phyloP scores from a whole-genome alignment of 2,113 vertebrate species.

The Pterocles burchelli region DNA sequence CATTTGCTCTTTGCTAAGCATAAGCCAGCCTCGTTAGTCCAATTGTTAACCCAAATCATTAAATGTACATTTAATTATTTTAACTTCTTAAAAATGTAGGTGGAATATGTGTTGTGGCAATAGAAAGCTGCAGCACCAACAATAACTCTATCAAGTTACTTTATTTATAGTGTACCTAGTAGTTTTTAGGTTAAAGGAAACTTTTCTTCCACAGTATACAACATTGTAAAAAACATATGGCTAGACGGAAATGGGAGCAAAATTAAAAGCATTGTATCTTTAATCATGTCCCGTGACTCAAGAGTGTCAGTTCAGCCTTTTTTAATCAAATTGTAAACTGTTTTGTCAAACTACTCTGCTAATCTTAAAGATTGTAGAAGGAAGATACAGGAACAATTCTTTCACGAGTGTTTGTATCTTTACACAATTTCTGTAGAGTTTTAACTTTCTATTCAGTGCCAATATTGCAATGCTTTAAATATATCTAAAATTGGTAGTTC shows the following conservation, averaged over 20 bases:
- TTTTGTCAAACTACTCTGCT: neutral
- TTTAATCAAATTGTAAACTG: neutral
- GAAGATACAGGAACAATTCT: neutral
- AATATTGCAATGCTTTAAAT: neutral
- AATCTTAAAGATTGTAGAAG: neutral
- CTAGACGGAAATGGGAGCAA: neutral
- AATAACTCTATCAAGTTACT: neutral
- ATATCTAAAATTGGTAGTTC: neutral
- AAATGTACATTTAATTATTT: neutral
- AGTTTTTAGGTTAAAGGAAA: neutral
- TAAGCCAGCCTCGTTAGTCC: neutral
- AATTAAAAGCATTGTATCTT: neutral
- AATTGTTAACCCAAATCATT: neutral
- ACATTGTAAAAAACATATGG: neutral
- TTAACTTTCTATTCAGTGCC: neutral
- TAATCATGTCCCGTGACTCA: neutral
- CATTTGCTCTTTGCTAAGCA: neutral
- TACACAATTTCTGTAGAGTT: neutral
- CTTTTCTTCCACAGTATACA: neutral
- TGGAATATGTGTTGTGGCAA: neutral
- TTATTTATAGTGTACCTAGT: neutral
- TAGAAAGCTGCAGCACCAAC: neutral
- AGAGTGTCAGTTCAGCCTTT: neutral
- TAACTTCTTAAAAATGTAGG: neutral
- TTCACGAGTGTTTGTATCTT: neutral